These are phyloP conservation scores for Pelobates cultripes DNA, from an alignment of 2,797 vertebrate genomes.

Conservation along the genomic window DNA sequence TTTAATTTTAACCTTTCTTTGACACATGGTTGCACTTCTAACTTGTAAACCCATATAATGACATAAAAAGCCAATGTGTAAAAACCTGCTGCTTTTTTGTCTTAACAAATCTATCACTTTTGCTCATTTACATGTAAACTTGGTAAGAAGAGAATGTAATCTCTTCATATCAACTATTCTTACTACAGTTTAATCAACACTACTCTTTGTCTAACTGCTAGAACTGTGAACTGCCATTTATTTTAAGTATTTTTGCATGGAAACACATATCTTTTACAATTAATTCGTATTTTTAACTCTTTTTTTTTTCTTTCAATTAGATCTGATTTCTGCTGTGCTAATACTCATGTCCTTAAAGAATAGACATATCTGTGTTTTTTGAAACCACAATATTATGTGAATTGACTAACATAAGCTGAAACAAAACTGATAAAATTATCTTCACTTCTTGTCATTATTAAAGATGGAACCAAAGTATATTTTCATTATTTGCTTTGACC, in stretches of 20 bases:
- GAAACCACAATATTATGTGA: no score
- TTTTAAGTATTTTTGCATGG: not conserved
- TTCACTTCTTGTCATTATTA: no score
- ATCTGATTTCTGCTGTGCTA: not conserved
- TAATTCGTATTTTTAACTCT: not conserved
- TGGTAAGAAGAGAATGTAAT: conserved; percentile 15
- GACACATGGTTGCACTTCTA: not conserved
- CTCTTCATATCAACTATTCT: conserved; percentile 20
- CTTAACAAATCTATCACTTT: conserved; percentile 27
- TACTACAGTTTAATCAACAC: conserved; percentile 17
- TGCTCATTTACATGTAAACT: conserved; percentile 35
- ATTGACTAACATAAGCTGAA: no score
- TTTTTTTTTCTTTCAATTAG: not conserved
- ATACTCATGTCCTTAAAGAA: not conserved
- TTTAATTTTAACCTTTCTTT: not conserved
- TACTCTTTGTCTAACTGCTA: conserved; percentile 7
- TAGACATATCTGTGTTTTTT: no score
- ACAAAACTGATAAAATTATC: no score
- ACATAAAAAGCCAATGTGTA: conserved; percentile 2
- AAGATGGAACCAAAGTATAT: no score
- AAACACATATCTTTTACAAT: not conserved
- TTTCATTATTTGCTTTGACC: no score
- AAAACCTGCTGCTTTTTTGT: conserved; percentile 19
- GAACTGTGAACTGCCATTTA: not conserved
- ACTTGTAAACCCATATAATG: not conserved